phyloP scores from a whole-genome alignment of 2,888 invertebrate species.

The Tinea trinotella region DNA sequence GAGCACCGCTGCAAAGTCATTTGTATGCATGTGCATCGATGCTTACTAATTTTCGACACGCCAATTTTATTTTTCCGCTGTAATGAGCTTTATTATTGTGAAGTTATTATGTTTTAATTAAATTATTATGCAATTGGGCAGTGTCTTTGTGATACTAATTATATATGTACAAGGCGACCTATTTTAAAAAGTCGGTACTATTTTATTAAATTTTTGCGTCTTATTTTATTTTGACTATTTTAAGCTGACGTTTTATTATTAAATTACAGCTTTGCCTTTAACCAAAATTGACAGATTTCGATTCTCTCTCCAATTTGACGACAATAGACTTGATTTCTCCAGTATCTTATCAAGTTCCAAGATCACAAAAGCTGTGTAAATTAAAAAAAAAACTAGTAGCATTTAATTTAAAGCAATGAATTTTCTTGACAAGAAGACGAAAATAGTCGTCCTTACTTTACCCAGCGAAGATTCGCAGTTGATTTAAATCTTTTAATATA shows the following conservation, averaged over 20 bases:
- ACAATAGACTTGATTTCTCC: too few species aligned
- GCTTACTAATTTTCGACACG: conserved; percentile 12
- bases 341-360: too few species aligned
- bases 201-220: too few species aligned
- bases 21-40: conserved; percentile 17
- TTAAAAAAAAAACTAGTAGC: neutral
- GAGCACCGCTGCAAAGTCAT: conserved; percentile 4
- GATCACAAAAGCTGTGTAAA: too few species aligned
- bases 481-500: neutral
- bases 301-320: too few species aligned
- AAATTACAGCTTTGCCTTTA: too few species aligned
- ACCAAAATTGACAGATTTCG: too few species aligned
- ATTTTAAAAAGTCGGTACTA: too few species aligned
- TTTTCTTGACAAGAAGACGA: neutral
- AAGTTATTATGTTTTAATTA: neutral
- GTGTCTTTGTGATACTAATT: too few species aligned
- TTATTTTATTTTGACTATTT: too few species aligned
- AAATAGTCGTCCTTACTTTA: neutral
- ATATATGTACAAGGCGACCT: too few species aligned
- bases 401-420: neutral
- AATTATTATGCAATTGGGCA: neutral
- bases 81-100: conserved; percentile 11
- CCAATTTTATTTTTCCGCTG: conserved; percentile 17
- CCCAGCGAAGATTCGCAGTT: neutral
- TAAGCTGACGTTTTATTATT: too few species aligned